These are phyloP conservation scores for Ostrea edulis DNA, from an alignment of 1,140 invertebrate species.

Conservation along the genomic window DNA sequence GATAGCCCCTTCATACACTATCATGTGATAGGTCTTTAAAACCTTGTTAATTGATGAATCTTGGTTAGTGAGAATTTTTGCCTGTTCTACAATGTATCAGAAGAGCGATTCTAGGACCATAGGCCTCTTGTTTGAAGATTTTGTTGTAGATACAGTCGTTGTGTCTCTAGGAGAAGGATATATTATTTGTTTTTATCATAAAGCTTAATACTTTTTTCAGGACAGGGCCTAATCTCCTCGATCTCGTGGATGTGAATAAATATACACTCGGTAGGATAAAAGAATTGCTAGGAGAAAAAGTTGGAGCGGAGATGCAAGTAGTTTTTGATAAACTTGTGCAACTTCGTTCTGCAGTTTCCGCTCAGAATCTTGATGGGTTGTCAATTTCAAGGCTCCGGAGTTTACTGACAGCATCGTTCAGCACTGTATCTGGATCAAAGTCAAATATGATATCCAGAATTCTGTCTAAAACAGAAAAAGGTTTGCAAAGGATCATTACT, in stretches of 20 bases:
- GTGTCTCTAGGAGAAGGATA: too few species aligned
- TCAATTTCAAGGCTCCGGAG: neutral
- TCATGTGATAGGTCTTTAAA: too few species aligned
- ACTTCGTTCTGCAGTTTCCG: constrained; percentile 12
- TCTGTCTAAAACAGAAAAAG: constrained; percentile 26
- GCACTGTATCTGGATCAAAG: neutral
- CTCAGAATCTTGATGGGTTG: neutral
- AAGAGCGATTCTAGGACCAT: too few species aligned
- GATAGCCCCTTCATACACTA: too few species aligned
- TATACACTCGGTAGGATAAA: constrained; percentile 17
- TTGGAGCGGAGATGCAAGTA: neutral
- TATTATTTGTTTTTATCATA: too few species aligned
- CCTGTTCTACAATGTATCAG: too few species aligned
- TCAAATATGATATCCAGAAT: constrained; percentile 31
- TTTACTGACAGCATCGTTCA: neutral
- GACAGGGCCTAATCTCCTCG: neutral
- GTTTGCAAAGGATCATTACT: neutral
- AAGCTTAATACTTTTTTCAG: constrained; percentile 13
- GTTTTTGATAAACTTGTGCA: constrained; percentile 16
- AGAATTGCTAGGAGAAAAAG: neutral
- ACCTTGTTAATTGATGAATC: too few species aligned
- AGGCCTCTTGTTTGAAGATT: too few species aligned
- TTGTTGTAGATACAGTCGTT: too few species aligned
- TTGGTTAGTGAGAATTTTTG: too few species aligned
- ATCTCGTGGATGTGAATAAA: neutral